Evolutionary conservation across 2,888 invertebrate genomes (phyloP), one percentile per base, ranked within the genome.

Genomic region (Synanthedon vespiformis): DNA sequence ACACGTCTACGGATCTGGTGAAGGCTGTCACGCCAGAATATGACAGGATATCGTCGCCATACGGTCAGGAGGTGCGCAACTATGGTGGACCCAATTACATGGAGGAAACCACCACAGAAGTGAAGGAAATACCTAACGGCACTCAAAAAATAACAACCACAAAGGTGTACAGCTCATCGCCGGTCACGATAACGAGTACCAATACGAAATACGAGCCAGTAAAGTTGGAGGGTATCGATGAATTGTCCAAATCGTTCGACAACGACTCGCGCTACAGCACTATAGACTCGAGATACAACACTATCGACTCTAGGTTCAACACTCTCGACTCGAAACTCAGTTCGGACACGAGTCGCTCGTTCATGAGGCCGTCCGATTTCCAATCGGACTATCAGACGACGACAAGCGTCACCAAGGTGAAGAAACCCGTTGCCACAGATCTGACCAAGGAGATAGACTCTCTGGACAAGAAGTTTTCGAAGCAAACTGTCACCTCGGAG

Each of bases 401-500:
- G 0, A 64, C 74, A 0, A 79, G 66, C 54, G 63, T 81, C 0
- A 71, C 72, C 0, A 80, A 78, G 27, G 66, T 76, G 0, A 86
- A 80, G 55, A 79, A 82, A 16, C 81, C 86, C 0, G 34, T 22
- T 5, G 22, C 22, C 22, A 61, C 75, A 2, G 88, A 85, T 2
- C 49, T 88, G 55, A 66, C 74, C 1, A 86, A 84, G 51, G 89
- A 90, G 53, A 74, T 88, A 0, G 90, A 92, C 48, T 84, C 82
- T n/a, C 62, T 92, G 58, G 92, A 92, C 57, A 91, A 91, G 61
- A 90, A 89, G 62, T 90, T 90, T 79, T 80, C 91, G 4, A 92
- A 92, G 57, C 91, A 92, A 59, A 91, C 92, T 0, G 89, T 90
- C n/a, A 90, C 89, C 0, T 91, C 92, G 50, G 92, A 92, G 58